Evolutionary conservation across 2,888 invertebrate genomes (phyloP).

Genomic region (Dione vanillae): DNA sequence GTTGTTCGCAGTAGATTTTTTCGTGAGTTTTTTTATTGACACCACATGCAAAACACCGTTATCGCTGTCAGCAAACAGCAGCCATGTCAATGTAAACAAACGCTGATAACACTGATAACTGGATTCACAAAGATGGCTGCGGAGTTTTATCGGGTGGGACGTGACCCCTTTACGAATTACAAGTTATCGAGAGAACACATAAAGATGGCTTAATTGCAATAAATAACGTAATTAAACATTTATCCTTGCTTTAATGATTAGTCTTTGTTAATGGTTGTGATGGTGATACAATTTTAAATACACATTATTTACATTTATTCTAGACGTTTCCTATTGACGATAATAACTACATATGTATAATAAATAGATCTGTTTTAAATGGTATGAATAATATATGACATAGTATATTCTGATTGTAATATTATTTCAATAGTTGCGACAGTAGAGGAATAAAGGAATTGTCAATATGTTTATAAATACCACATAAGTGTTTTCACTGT

Average conservation of each 20-base stretch:
- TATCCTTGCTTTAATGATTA: background rate
- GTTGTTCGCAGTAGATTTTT: conserved; percentile 34
- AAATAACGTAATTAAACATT: conserved; percentile 9
- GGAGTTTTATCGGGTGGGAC: conserved; percentile 52
- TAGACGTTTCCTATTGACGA: background rate
- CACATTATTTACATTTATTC: background rate
- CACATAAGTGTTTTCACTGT: too few species aligned
- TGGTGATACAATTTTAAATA: conserved; percentile 7
- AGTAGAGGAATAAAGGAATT: too few species aligned
- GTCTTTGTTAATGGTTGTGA: background rate
- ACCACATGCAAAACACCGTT: conserved; percentile 55
- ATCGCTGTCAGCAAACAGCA: conserved; percentile 50
- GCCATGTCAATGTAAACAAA: conserved; percentile 66
- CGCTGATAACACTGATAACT: conserved; percentile 65
- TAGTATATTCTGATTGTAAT: background rate
- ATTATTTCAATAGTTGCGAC: too few species aligned
- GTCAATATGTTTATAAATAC: too few species aligned
- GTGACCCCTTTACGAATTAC: conserved; percentile 55
- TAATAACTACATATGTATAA: background rate
- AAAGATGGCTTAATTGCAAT: conserved; percentile 21
- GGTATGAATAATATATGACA: background rate
- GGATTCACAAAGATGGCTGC: conserved; percentile 68
- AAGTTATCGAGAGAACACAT: conserved; percentile 47
- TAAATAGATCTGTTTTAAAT: background rate
- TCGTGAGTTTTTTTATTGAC: conserved; percentile 32